A percentile compares a stretch with the other conserved stretches of the same genome.
Evolutionary conservation across 1,140 invertebrate species (phyloP).

Genomic region (Melanaphis sacchari): DNA sequence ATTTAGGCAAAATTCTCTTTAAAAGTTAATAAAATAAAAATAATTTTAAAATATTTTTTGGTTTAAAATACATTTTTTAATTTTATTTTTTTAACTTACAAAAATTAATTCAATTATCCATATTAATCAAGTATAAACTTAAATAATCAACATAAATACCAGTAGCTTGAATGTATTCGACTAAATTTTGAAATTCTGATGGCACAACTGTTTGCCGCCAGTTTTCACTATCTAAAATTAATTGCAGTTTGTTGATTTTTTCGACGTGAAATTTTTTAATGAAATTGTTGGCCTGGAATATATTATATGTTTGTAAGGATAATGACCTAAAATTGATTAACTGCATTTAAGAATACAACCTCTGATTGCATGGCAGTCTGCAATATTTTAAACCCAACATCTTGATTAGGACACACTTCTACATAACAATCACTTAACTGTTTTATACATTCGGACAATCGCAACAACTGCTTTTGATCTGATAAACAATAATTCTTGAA

Average conservation of each 20-base stretch:
- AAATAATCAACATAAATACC: constrained; percentile 61
- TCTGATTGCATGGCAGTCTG: constrained; percentile 52
- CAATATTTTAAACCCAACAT: constrained; percentile 47
- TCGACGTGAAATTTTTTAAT: constrained; percentile 91
- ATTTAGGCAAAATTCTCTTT: not conserved
- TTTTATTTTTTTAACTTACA: not conserved
- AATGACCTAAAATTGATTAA: not conserved
- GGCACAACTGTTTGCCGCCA: constrained; percentile 92
- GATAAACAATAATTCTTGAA: constrained; percentile 44
- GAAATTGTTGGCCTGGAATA: constrained; percentile 84
- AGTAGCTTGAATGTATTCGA: constrained; percentile 74
- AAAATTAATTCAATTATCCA: not conserved
- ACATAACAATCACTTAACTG: constrained; percentile 39
- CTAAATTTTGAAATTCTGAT: constrained; percentile 66
- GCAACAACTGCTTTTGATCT: constrained; percentile 47
- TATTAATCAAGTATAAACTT: not conserved
- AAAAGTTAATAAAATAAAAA: not conserved
- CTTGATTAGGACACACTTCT: constrained; percentile 51
- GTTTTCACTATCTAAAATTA: constrained; percentile 86
- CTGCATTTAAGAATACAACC: constrained; percentile 13
- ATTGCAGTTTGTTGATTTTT: constrained; percentile 81
- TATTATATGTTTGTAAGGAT: not conserved
- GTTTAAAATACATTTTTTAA: not conserved
- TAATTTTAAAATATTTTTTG: not conserved
- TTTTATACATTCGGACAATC: constrained; percentile 47